Conservation (phyloP, 2,888 invertebrate species). For the Sesia apiformis region DNA sequence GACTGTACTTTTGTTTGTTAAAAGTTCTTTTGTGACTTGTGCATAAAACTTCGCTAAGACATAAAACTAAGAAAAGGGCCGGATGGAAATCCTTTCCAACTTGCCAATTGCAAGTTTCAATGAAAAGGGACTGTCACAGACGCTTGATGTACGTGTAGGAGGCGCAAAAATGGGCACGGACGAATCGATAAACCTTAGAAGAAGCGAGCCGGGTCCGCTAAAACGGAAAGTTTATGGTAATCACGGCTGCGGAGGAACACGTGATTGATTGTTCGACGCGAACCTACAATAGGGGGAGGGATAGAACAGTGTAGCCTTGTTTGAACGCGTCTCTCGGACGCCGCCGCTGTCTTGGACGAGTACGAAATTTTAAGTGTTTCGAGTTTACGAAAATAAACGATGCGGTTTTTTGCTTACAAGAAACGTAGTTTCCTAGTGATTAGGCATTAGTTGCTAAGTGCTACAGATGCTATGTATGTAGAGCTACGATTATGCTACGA, state of each 20-base stretch:
- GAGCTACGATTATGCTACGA: no score
- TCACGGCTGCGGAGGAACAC: constrained; percentile 54
- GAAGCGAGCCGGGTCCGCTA: constrained; percentile 57
- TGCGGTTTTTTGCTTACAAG: neutral
- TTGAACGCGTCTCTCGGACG: constrained; percentile 22
- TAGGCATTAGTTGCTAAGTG: no score
- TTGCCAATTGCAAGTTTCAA: constrained; percentile 62
- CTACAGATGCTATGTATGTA: no score
- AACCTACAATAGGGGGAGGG: constrained; percentile 26
- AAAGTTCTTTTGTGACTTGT: neutral
- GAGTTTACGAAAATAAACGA: neutral
- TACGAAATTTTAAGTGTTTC: neutral
- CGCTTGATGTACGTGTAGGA: constrained; percentile 46
- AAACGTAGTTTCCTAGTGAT: no score
- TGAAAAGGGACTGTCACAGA: constrained; percentile 54
- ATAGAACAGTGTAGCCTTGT: constrained; percentile 19
- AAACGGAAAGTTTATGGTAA: constrained; percentile 73
- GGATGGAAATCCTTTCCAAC: constrained; percentile 19
- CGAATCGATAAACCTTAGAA: constrained; percentile 67
- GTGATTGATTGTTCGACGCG: constrained; percentile 67
- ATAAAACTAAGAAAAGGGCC: neutral
- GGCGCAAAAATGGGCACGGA: constrained; percentile 54
- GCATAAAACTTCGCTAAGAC: neutral
- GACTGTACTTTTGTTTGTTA: neutral
- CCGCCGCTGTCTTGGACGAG: constrained; percentile 6